These are phyloP conservation scores for Pemphigus obesinymphae DNA, from an alignment of 1,140 invertebrate genomes.

Conservation along the genomic window DNA sequence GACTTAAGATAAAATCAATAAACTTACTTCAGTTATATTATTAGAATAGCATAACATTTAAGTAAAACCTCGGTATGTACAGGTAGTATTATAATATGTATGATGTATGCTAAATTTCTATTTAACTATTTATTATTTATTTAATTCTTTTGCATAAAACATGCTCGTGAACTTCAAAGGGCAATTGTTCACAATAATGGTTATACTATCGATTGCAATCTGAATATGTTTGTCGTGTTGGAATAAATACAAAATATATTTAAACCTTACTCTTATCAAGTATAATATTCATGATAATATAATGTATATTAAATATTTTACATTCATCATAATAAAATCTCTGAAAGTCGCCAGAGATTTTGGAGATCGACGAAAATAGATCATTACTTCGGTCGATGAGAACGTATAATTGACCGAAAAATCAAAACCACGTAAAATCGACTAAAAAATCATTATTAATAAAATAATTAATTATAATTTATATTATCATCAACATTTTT, in stretches of 20 bases:
- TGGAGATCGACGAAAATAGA: too few relatives aligned
- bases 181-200: slow-evolving; percentile 11
- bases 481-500: too few relatives aligned
- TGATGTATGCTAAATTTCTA: not conserved
- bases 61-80: not conserved
- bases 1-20: not conserved
- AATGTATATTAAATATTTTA: not conserved
- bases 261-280: not conserved
- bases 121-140: not conserved
- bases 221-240: not conserved
- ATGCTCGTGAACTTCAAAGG: not conserved
- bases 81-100: not conserved
- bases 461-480: too few relatives aligned
- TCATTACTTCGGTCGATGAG: too few relatives aligned
- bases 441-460: too few relatives aligned
- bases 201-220: not conserved
- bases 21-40: slow-evolving; percentile 8
- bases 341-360: not conserved
- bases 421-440: too few relatives aligned
- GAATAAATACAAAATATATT: not conserved
- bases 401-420: too few relatives aligned
- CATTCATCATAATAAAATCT: not conserved
- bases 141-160: slow-evolving; percentile 10
- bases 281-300: not conserved
- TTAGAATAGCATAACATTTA: slow-evolving; percentile 8